These are phyloP conservation scores for Andrena haemorrhoa DNA, from an alignment of 2,888 invertebrate species.

Conservation along the genomic window DNA sequence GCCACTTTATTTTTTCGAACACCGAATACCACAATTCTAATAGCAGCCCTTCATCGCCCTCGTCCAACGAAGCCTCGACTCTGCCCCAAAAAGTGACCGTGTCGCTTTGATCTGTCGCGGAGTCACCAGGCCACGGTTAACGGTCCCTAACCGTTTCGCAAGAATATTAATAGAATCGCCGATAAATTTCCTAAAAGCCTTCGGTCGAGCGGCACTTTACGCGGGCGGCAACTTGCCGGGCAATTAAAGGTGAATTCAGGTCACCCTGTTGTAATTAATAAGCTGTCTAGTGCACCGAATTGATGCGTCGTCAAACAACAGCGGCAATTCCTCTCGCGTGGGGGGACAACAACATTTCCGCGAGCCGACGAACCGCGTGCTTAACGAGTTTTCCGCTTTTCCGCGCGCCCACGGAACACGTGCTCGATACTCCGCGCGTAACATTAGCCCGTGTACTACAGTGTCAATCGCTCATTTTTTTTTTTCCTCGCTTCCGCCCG, in stretches of 20 bases:
- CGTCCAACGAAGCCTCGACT: too few relatives aligned
- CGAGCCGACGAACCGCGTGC: slow-evolving; percentile 22
- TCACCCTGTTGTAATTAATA: slow-evolving; percentile 49
- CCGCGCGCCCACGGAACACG: background rate
- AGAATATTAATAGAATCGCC: slow-evolving; percentile 46
- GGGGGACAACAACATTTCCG: slow-evolving; percentile 19
- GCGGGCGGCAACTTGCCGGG: slow-evolving; percentile 33
- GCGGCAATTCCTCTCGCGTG: slow-evolving; percentile 23
- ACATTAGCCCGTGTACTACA: background rate
- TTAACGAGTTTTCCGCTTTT: slow-evolving; percentile 30
- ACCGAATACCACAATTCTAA: too few relatives aligned
- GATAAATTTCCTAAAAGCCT: slow-evolving; percentile 52
- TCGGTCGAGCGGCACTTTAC: slow-evolving; percentile 18
- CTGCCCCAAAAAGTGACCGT: background rate
- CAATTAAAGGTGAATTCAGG: slow-evolving; percentile 57
- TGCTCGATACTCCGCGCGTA: background rate
- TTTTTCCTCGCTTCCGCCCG: background rate
- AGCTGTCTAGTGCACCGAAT: slow-evolving; percentile 43
- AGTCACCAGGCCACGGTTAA: slow-evolving; percentile 5
- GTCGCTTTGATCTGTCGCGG: slow-evolving; percentile 16
- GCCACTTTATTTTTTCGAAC: too few relatives aligned
- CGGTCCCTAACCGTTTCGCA: slow-evolving; percentile 10
- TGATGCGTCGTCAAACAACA: slow-evolving; percentile 41
- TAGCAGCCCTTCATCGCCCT: too few relatives aligned
- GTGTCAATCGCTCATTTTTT: background rate